Percentiles rank a stretch among this genome's conserved stretches.
Conservation (phyloP, 2,797 vertebrate genomes). For the Eidolon dupreanum region DNA sequence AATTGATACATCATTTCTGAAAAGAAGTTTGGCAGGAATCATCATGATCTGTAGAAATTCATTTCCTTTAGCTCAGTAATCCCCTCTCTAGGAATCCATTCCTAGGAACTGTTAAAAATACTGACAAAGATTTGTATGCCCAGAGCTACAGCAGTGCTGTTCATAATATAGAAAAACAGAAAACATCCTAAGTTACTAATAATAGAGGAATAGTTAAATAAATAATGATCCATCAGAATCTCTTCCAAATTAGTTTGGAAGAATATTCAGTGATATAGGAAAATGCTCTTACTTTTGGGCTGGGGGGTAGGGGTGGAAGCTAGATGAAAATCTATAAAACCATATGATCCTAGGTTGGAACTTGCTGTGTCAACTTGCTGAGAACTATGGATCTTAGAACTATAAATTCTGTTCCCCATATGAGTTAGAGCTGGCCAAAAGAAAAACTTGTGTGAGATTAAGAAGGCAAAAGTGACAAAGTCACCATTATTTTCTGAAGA, state of each 20-base stretch:
- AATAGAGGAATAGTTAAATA: not conserved
- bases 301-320: not conserved
- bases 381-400: not conserved
- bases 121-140: not conserved
- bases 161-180: not conserved
- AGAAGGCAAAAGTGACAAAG: not conserved
- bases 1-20: conserved; percentile 15
- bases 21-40: conserved; percentile 51
- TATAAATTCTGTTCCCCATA: not conserved
- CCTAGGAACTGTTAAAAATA: not conserved
- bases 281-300: not conserved
- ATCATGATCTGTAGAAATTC: conserved; percentile 10
- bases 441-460: not conserved
- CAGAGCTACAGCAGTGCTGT: not conserved
- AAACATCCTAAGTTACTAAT: not conserved
- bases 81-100: conserved; percentile 47
- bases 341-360: not conserved
- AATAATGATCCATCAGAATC: not conserved
- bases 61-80: conserved; percentile 46
- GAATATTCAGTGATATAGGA: not conserved
- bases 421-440: not conserved
- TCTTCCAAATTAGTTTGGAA: conserved; percentile 30
- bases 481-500: not conserved
- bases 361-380: not conserved
- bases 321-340: not conserved